Conservation (phyloP, 2,888 invertebrate species). For the Chymomyza fuscimana region DNA sequence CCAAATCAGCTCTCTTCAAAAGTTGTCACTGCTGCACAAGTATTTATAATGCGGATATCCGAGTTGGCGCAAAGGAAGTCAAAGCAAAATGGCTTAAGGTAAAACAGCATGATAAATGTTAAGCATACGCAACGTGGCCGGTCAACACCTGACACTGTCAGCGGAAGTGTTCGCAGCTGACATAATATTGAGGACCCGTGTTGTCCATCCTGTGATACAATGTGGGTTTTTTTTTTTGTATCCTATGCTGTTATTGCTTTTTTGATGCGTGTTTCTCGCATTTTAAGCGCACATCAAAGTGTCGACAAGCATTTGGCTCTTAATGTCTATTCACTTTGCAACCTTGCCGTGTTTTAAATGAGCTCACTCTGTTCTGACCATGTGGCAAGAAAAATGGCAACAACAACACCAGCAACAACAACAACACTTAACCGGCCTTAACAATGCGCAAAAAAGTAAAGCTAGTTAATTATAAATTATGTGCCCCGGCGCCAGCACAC, state of each 20-base stretch:
- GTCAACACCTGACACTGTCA: not conserved
- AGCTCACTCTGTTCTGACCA: not conserved
- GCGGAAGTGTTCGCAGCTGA: not conserved
- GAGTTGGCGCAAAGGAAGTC: not conserved
- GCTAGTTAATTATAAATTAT: constrained; percentile 64
- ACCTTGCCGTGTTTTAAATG: constrained; percentile 7
- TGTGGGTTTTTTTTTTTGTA: constrained; percentile 28
- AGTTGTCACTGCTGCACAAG: constrained; percentile 19
- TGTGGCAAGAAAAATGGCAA: constrained; percentile 14
- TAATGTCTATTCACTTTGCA: not conserved
- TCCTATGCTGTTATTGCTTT: constrained; percentile 13
- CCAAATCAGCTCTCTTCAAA: constrained; percentile 30
- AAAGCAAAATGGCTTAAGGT: not conserved
- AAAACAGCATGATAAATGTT: constrained; percentile 33
- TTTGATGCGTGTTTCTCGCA: not conserved
- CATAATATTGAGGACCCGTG: not conserved
- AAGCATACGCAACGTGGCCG: constrained; percentile 39
- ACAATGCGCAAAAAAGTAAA: constrained; percentile 2
- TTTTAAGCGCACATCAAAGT: not conserved
- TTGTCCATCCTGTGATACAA: constrained; percentile 7
- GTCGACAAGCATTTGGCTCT: not conserved
- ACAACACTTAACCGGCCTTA: not conserved
- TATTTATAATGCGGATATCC: not conserved
- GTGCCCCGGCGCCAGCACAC: constrained; percentile 15
- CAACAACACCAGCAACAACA: constrained; percentile 7